Conservation (phyloP, 2,113 vertebrate species). For the Paraplagusia blochii region DNA sequence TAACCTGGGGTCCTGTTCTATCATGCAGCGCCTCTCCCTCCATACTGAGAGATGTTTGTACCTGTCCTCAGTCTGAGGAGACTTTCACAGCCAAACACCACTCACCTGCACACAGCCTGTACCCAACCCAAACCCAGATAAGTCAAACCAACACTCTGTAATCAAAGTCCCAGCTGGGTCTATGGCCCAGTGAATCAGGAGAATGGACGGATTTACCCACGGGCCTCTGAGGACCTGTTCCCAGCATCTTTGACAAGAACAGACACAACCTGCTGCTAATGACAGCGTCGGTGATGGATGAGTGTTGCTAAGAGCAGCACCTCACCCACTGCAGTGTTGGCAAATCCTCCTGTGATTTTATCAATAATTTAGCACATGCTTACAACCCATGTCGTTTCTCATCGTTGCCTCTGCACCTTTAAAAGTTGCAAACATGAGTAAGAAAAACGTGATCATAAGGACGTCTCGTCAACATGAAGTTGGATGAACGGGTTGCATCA, state of each 20-base stretch:
- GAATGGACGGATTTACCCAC: constrained; percentile 67
- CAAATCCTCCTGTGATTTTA: constrained; percentile 28
- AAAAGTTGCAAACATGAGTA: no score
- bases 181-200: constrained; percentile 69
- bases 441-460: no score
- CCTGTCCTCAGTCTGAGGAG: constrained; percentile 55
- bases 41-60: constrained; percentile 39
- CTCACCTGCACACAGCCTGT: constrained; percentile 38
- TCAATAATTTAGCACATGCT: constrained; percentile 33
- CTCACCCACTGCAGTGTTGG: constrained; percentile 11
- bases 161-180: constrained; percentile 62
- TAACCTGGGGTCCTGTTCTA: constrained; percentile 62
- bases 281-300: constrained; percentile 60
- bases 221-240: constrained; percentile 56
- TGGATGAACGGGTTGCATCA: no score
- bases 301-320: constrained; percentile 25
- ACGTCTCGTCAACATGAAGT: no score
- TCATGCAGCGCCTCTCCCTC: constrained; percentile 50
- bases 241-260: constrained; percentile 65
- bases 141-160: constrained; percentile 55
- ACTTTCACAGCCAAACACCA: constrained; percentile 35
- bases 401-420: no score
- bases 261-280: constrained; percentile 57
- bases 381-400: neutral
- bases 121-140: constrained; percentile 45